Evolutionary conservation across 2,888 invertebrate species (phyloP).

Genomic region (Morpho deidamia): DNA sequence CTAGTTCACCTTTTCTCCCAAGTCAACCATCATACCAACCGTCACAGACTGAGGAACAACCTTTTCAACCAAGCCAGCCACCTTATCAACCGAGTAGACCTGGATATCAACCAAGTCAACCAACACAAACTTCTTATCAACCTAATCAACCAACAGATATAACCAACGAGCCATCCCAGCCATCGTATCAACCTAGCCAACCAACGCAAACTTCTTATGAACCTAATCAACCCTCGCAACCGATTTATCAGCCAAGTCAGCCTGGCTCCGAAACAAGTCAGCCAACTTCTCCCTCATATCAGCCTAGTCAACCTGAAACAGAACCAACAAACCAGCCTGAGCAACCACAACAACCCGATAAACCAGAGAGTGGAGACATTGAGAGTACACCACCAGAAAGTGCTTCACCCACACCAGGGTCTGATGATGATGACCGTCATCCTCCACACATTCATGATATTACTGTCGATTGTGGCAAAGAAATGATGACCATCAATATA

Average conservation of each 20-base stretch:
- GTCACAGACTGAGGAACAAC: conserved; percentile 30
- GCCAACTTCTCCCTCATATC: conserved; percentile 21
- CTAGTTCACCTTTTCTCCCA: conserved; percentile 34
- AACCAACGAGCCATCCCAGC: conserved; percentile 34
- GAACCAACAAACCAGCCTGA: conserved; percentile 20
- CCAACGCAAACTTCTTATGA: conserved; percentile 26
- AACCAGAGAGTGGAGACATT: conserved; percentile 23
- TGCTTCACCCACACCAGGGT: conserved; percentile 9
- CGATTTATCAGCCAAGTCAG: conserved; percentile 28
- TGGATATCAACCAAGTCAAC: conserved; percentile 30
- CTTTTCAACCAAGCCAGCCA: conserved; percentile 42
- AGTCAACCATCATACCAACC: conserved; percentile 30
- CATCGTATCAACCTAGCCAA: conserved; percentile 21
- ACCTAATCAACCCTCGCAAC: conserved; percentile 22
- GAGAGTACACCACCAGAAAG: conserved; percentile 13
- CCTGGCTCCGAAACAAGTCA: conserved; percentile 31
- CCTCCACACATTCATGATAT: conserved; percentile 87
- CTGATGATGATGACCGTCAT: conserved; percentile 80
- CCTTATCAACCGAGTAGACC: conserved; percentile 39
- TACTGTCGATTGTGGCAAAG: conserved; percentile 87
- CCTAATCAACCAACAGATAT: conserved; percentile 27
- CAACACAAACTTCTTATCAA: conserved; percentile 33
- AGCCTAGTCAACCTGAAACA: conserved; percentile 21
- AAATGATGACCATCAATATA: conserved; percentile 89
- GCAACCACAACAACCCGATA: conserved; percentile 22